Conservation (phyloP, 1,140 invertebrate genomes). For the Pteromalus puparum region DNA sequence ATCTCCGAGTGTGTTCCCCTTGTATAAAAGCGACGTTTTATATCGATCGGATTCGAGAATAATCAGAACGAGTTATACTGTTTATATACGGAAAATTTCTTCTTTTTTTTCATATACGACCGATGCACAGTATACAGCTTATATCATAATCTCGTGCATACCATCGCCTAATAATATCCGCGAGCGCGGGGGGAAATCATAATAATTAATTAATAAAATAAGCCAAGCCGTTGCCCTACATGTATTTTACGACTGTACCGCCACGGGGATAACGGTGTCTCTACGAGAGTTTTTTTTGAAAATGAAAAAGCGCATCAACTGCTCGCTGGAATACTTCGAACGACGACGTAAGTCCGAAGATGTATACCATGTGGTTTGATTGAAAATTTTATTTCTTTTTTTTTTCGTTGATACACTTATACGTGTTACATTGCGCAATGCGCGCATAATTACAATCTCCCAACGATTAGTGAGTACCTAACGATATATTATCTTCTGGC, state of each 20-base stretch:
- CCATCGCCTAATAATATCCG: not conserved
- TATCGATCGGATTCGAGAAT: not conserved
- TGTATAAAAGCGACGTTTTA: not conserved
- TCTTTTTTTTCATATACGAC: not conserved
- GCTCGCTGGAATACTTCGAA: not conserved
- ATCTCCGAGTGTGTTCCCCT: not conserved
- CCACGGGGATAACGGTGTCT: not conserved
- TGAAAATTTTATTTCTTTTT: not conserved
- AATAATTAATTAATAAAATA: constrained; percentile 14
- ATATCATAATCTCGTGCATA: not conserved
- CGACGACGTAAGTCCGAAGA: not conserved
- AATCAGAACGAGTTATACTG: not conserved
- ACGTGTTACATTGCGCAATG: too few species aligned
- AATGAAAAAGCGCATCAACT: not conserved
- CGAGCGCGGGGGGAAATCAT: not conserved
- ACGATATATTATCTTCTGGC: too few species aligned
- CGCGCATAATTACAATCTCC: too few species aligned
- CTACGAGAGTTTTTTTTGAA: not conserved
- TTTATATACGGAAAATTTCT: not conserved
- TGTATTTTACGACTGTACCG: constrained; percentile 6
- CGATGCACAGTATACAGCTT: not conserved
- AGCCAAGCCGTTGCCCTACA: not conserved
- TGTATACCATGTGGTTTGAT: not conserved
- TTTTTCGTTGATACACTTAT: too few species aligned
- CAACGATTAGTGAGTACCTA: too few species aligned